Conservation (phyloP, 2,888 invertebrate genomes). For the Sisyra nigra region DNA sequence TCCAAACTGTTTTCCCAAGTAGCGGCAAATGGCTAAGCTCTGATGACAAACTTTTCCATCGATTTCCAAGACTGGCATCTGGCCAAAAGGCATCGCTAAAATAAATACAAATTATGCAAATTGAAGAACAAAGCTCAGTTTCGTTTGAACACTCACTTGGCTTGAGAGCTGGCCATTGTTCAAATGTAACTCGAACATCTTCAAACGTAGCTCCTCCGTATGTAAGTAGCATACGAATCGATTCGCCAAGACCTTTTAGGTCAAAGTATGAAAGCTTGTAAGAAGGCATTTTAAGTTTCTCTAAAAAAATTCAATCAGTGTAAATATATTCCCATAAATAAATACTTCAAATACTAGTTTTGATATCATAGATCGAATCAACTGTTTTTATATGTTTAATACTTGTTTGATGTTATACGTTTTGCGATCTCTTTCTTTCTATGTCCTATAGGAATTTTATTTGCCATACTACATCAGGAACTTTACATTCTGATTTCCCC, state of each 20-base stretch:
- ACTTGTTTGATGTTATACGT: too few relatives aligned
- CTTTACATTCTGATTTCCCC: too few relatives aligned
- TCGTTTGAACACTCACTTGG: slow-evolving; percentile 27
- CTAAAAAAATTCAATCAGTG: not conserved
- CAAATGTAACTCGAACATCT: slow-evolving; percentile 36
- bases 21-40: slow-evolving; percentile 40
- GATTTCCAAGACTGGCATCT: slow-evolving; percentile 42
- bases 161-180: slow-evolving; percentile 38
- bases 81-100: slow-evolving; percentile 44
- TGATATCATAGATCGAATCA: too few relatives aligned
- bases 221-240: slow-evolving; percentile 41
- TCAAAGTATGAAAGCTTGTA: slow-evolving; percentile 47
- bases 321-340: not conserved
- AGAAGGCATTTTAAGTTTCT: slow-evolving; percentile 19
- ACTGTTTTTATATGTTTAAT: too few relatives aligned
- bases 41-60: slow-evolving; percentile 44
- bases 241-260: slow-evolving; percentile 43
- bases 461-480: too few relatives aligned
- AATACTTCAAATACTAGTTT: not conserved
- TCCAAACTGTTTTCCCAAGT: slow-evolving; percentile 41
- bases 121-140: slow-evolving; percentile 6
- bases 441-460: too few relatives aligned
- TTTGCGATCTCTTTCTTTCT: too few relatives aligned
- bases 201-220: slow-evolving; percentile 44
- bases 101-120: not conserved